Evolutionary conservation across 2,113 vertebrate genomes (phyloP).

Genomic region (Nycticorax nycticorax): DNA sequence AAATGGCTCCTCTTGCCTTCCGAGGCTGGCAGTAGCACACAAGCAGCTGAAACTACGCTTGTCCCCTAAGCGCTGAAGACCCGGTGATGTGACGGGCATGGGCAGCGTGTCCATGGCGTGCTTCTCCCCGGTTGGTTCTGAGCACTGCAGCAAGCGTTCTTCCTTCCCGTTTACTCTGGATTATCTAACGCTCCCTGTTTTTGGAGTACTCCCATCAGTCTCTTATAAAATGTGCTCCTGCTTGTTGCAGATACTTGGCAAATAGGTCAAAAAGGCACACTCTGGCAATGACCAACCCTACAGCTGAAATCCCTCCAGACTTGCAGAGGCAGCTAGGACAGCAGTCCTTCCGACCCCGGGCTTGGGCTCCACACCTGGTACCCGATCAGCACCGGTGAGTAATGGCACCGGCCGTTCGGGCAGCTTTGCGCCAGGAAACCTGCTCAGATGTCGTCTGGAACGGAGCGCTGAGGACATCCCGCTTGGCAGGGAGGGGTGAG

Average conservation of each 20-base stretch:
- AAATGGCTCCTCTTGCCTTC: neutral
- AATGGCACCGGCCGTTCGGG: slow-evolving; percentile 71
- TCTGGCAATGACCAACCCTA: slow-evolving; percentile 92
- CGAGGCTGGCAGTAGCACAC: neutral
- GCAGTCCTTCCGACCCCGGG: slow-evolving; percentile 92
- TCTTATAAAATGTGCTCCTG: slow-evolving; percentile 81
- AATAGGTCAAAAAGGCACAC: slow-evolving; percentile 99
- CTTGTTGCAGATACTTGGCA: slow-evolving; percentile 97
- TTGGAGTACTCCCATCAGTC: slow-evolving; percentile 65
- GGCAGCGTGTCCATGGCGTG: neutral
- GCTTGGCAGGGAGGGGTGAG: slow-evolving; percentile 43
- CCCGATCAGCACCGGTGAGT: slow-evolving; percentile 96
- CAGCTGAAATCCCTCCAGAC: slow-evolving; percentile 92
- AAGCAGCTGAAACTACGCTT: neutral
- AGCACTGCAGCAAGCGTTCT: slow-evolving; percentile 20
- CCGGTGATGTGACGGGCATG: accelerated
- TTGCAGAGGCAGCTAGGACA: slow-evolving; percentile 90
- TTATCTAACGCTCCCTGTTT: slow-evolving; percentile 67
- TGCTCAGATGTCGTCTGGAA: neutral
- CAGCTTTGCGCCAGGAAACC: slow-evolving; percentile 36
- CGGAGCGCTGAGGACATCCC: slow-evolving; percentile 2
- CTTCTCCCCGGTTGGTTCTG: neutral
- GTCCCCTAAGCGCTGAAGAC: neutral
- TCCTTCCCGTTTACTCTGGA: neutral
- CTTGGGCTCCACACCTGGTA: slow-evolving; percentile 87